Evolutionary conservation across 2,888 invertebrate species (phyloP).

Genomic region (Euphydryas editha): DNA sequence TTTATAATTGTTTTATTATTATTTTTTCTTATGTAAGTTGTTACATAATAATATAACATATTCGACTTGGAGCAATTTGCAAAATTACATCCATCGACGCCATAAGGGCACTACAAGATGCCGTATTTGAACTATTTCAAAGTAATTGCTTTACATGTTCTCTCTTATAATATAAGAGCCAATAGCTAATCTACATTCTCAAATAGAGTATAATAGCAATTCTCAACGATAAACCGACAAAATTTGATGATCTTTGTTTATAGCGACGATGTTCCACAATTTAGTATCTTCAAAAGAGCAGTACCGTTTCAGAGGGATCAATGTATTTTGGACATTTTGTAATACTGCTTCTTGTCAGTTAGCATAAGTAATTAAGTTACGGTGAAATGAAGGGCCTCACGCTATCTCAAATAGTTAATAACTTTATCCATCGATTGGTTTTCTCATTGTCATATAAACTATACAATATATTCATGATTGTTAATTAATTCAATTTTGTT

Average conservation of each 20-base stretch:
- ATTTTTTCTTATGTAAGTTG: neutral
- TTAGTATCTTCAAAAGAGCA: constrained; percentile 7
- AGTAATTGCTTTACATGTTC: constrained; percentile 72
- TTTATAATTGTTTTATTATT: neutral
- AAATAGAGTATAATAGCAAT: constrained; percentile 68
- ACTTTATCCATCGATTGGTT: constrained; percentile 69
- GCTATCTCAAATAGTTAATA: constrained; percentile 75
- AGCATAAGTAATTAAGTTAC: constrained; percentile 78
- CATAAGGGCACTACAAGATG: constrained; percentile 64
- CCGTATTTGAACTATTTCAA: constrained; percentile 69
- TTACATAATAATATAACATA: neutral
- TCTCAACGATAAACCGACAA: constrained; percentile 56
- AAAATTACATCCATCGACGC: constrained; percentile 35
- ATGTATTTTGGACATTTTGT: constrained; percentile 38
- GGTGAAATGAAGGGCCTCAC: constrained; percentile 72
- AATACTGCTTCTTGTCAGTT: constrained; percentile 63
- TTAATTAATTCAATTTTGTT: neutral
- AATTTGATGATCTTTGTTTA: constrained; percentile 54
- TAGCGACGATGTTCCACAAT: constrained; percentile 24
- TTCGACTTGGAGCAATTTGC: neutral
- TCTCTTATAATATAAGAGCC: constrained; percentile 65
- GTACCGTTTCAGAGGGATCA: constrained; percentile 45
- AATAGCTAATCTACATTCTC: constrained; percentile 79
- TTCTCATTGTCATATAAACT: constrained; percentile 54
- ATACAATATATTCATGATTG: neutral